A percentile compares a stretch with the other conserved stretches of the same genome.
These are phyloP conservation scores for Papilio polyxenes DNA, from an alignment of 1,140 invertebrate genomes.

Conservation along the genomic window DNA sequence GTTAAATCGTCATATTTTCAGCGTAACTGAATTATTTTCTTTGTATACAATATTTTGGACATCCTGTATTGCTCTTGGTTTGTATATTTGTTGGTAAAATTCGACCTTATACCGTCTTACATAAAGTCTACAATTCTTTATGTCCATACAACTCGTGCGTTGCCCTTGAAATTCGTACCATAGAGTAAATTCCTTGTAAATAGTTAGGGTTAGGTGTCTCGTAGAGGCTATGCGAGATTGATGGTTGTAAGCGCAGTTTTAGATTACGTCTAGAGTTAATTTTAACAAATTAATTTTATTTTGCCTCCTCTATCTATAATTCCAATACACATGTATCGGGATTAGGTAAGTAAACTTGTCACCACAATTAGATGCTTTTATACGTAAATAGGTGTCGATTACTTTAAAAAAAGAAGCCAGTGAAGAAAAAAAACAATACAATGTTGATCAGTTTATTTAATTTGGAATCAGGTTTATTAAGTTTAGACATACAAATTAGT, in stretches of 20 bases:
- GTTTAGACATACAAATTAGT: too few relatives aligned
- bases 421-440: too few relatives aligned
- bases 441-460: too few relatives aligned
- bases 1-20: background rate
- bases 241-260: constrained; percentile 68
- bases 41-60: background rate
- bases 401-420: too few relatives aligned
- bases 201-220: constrained; percentile 67
- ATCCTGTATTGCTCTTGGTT: background rate
- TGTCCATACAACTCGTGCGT: constrained; percentile 40
- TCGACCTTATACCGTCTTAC: background rate
- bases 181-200: constrained; percentile 63
- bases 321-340: too few relatives aligned
- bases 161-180: constrained; percentile 43
- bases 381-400: too few relatives aligned
- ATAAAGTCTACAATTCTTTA: constrained; percentile 46
- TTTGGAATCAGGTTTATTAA: too few relatives aligned
- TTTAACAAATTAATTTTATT: background rate
- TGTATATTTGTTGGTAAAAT: background rate
- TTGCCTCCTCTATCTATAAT: too few relatives aligned
- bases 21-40: background rate
- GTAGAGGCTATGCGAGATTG: constrained; percentile 66
- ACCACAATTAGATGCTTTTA: too few relatives aligned
- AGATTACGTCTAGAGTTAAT: constrained; percentile 45
- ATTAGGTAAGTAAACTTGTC: too few relatives aligned